These are phyloP conservation scores for Campylomormyrus tamandua DNA, from an alignment of 2,113 vertebrate species.

Conservation along the genomic window DNA sequence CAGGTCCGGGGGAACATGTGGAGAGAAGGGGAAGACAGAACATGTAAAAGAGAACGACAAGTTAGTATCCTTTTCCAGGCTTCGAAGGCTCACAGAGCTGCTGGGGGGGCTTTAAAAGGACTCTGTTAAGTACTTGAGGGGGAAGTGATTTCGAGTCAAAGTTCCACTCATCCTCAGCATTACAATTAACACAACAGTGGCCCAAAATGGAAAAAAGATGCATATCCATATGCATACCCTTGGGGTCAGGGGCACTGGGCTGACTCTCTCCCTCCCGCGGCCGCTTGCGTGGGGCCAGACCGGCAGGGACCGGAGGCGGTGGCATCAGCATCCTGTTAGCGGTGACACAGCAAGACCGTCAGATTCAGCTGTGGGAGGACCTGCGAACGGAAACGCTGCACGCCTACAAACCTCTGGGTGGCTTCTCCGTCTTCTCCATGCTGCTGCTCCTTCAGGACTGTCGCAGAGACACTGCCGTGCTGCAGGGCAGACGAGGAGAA, in stretches of 20 bases:
- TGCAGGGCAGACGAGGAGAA: conserved; percentile 16
- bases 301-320: conserved; percentile 46
- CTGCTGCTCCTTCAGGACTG: conserved; percentile 23
- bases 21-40: conserved; percentile 60
- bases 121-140: conserved; percentile 43
- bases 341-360: not conserved
- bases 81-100: conserved; percentile 14
- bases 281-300: conserved; percentile 48
- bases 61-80: conserved; percentile 46
- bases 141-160: conserved; percentile 33
- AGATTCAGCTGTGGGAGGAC: not conserved
- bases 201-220: not conserved
- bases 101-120: conserved; percentile 40
- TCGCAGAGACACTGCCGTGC: conserved; percentile 32
- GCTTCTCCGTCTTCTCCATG: conserved; percentile 37
- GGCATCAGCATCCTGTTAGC: conserved; percentile 59
- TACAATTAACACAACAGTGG: not conserved
- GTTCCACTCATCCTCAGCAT: too few species aligned
- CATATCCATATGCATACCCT: conserved; percentile 42
- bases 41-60: conserved; percentile 54
- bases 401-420: conserved; percentile 46
- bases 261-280: conserved; percentile 32
- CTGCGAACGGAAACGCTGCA: not conserved
- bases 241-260: conserved; percentile 3
- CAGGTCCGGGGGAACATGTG: conserved; percentile 59